A percentile compares a stretch with the other conserved stretches of the same genome.
Conservation (phyloP, 2,888 invertebrate genomes). For the Cephonodes hylas region DNA sequence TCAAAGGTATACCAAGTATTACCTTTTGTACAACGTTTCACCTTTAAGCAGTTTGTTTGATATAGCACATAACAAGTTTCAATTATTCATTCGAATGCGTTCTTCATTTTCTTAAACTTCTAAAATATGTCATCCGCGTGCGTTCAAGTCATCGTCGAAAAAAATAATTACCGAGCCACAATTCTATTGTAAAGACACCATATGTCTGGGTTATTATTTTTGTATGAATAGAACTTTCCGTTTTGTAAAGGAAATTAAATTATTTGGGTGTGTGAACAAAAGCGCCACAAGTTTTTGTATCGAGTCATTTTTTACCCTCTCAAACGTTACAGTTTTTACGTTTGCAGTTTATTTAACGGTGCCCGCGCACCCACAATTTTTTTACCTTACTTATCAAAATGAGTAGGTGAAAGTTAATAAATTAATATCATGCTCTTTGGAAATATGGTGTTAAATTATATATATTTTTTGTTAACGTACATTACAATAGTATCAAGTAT, state of each 20-base stretch:
- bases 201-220: constrained; percentile 60
- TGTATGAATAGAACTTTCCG: constrained; percentile 50
- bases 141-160: constrained; percentile 26
- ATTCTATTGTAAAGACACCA: constrained; percentile 54
- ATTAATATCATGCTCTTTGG: not conserved
- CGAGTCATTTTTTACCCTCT: constrained; percentile 19
- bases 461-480: not conserved
- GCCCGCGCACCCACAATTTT: not conserved
- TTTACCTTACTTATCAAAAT: not conserved
- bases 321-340: constrained; percentile 36
- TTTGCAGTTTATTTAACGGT: constrained; percentile 50
- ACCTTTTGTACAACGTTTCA: not conserved
- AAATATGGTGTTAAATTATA: not conserved
- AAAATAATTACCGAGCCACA: constrained; percentile 43
- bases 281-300: constrained; percentile 33
- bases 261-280: constrained; percentile 48
- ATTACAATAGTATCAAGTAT: too few species aligned
- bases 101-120: not conserved
- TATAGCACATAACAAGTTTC: not conserved
- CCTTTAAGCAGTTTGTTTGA: not conserved
- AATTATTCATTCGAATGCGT: not conserved
- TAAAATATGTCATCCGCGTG: constrained; percentile 12
- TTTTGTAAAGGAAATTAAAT: constrained; percentile 62
- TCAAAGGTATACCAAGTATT: not conserved
- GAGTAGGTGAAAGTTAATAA: not conserved